Percentiles rank a stretch among this genome's conserved stretches.
These are phyloP conservation scores for Plagodis dolabraria DNA, from an alignment of 2,888 invertebrate species.

Conservation along the genomic window DNA sequence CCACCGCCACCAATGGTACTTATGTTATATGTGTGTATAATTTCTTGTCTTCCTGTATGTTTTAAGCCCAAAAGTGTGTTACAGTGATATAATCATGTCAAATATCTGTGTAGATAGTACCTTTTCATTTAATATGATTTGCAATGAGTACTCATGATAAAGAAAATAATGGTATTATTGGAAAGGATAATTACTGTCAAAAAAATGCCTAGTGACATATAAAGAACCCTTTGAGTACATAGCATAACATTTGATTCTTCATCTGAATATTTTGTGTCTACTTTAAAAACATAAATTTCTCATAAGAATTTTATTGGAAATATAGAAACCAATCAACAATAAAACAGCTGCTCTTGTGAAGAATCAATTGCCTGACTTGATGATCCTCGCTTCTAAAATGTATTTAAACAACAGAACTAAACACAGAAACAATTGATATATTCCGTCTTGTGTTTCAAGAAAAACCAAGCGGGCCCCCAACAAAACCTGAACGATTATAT, in stretches of 20 bases:
- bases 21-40: neutral
- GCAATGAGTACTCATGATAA: too few species aligned
- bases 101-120: constrained; percentile 16
- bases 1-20: neutral
- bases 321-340: too few species aligned
- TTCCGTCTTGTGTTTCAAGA: constrained; percentile 77
- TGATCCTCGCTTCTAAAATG: constrained; percentile 14
- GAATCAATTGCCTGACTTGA: constrained; percentile 35
- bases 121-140: constrained; percentile 20
- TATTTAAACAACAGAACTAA: constrained; percentile 27
- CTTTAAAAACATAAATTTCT: neutral
- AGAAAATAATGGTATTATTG: too few species aligned
- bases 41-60: too few species aligned
- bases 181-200: too few species aligned
- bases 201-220: neutral
- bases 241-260: constrained; percentile 48
- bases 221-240: constrained; percentile 1
- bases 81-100: constrained; percentile 3
- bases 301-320: too few species aligned
- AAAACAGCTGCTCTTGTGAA: constrained; percentile 13
- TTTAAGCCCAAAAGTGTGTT: neutral
- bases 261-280: constrained; percentile 13
- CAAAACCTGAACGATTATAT: constrained; percentile 68
- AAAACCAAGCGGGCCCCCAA: constrained; percentile 73
- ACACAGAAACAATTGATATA: constrained; percentile 44